Base-by-base conservation (phyloP, 1,140 invertebrate genomes). In the Calephelis nemesis region DNA sequence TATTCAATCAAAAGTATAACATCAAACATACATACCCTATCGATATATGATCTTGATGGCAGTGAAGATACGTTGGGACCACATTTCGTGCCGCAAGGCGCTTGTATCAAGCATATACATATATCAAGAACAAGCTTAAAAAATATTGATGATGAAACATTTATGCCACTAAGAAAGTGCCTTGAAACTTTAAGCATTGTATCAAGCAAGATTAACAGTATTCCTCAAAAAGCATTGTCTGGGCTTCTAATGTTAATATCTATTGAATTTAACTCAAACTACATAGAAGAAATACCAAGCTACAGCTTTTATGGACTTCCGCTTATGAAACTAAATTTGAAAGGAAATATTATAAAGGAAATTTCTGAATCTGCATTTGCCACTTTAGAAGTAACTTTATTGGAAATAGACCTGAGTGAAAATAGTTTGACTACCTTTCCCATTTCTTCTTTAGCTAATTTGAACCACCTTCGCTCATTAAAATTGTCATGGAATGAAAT, bases 241-340 rank as follows among this genome's bases (percentile, higher is more conserved):
- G 94, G 95, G 7, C 92, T 98, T 72, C 92, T 93, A 13, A 95
- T 95, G 75, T 86, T 98, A 12, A 94, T 94, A 13, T 94, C 95
- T 0, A 90, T 98, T 40, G 96, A 98, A 83, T 93, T 98, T n/a
- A 97, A 97, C 81, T 95, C 95, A 63, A 98, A 98, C 85, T 93
- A 96, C 75, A 97, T 98, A 54, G 93, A 94, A 47, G 95, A 97
- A 72, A 93, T 98, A 47, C 95, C 96, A 0, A 96, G 96, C 77
- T 98, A 98, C 81, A 96, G 95, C 72, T 97, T 98, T 83, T 97
- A 97, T 78, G 96, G 96, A 0, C 91, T 98, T 69, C 94, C 95
- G 30, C 87, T 98, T 47, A 94, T 95, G 62, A 97, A 97, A 85
- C 90, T 98, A 5, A 97, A 96, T 80, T 91, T 97, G 58, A 98